Evolutionary conservation across 1,140 invertebrate species (phyloP).

Genomic region (Phocides pigmalion): DNA sequence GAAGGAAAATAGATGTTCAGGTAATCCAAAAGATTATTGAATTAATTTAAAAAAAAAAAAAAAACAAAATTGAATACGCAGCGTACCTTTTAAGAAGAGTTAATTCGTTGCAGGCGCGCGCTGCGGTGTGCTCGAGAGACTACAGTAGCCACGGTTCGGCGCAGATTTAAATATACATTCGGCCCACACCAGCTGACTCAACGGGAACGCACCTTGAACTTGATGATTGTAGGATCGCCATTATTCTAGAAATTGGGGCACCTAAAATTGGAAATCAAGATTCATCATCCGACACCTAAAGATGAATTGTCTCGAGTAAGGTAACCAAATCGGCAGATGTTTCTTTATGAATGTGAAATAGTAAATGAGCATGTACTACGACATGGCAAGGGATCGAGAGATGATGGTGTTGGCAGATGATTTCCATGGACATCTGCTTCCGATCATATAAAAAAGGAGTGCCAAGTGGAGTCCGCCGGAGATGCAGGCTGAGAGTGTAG

Average conservation of each 20-base stretch:
- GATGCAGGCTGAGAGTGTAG: too few species aligned
- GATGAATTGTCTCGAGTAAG: background rate
- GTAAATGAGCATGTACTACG: too few species aligned
- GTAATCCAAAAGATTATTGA: constrained; percentile 13
- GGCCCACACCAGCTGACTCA: constrained; percentile 71
- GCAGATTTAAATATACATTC: constrained; percentile 75
- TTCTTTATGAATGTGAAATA: too few species aligned
- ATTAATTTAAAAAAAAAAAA: constrained; percentile 26
- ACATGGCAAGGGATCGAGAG: too few species aligned
- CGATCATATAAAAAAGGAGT: too few species aligned
- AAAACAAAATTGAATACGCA: too few species aligned
- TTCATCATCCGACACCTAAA: background rate
- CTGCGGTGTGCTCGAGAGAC: constrained; percentile 66
- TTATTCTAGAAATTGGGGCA: constrained; percentile 34
- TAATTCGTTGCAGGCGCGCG: constrained; percentile 79
- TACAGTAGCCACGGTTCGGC: constrained; percentile 51
- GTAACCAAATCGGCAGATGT: background rate
- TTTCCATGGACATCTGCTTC: too few species aligned
- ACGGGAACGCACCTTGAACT: constrained; percentile 75
- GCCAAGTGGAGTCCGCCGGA: too few species aligned
- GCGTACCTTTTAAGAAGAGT: constrained; percentile 58
- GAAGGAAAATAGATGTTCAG: background rate
- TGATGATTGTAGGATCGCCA: constrained; percentile 48
- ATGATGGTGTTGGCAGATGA: too few species aligned
- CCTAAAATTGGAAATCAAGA: background rate